Base-by-base conservation (phyloP, 2,888 invertebrate species). In the Drosophila rellima region DNA sequence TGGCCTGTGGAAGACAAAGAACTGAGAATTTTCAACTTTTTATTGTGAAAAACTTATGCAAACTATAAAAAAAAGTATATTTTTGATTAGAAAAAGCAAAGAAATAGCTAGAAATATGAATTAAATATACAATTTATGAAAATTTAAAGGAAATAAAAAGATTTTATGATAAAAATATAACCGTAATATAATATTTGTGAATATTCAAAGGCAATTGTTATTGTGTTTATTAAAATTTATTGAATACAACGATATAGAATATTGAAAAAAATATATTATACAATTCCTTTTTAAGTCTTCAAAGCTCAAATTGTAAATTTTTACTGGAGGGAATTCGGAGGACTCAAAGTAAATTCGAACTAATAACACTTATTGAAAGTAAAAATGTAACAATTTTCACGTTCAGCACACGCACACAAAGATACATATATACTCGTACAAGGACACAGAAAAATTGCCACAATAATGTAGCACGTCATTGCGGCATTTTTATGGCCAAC, bases 391-490 rank as follows among this genome's bases (percentile, higher is more conserved):
- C 35, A 51, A 35, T 17, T 13, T 11, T 17, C 33, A 44, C 15
- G 37, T 26, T 26, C 35, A 39, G 15, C 11, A 17, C 33, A n/a
- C 20, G 52, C 31, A 3, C 20, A 42, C 29, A 47, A 6, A 15
- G 6, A 45, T 40, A 10, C 1, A 52, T 0, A 45, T 1, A 39
- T 1, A 56, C 10, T 42, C 18, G 40, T 35, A 20, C 40, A 62
- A 33, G n/a, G 26, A 8, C 5, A 20, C 23, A 35, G 52, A 37
- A 37, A 31, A 42, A 47, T 47, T 55, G 55, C 66, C 48, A 48
- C 67, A 76, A 72, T 75, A 78, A 75, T 86, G 70, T 74, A 79
- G 70, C 77, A 70, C 72, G 73, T 82, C 80, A 82, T 74, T 82
- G 80, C 63, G 75, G 73, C 68, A 75, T 66, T 80, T 82, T 78